Percentiles rank a stretch among this genome's conserved stretches.
These are phyloP conservation scores for Plecotus auritus DNA, from an alignment of 2,113 vertebrate species.

Conservation along the genomic window DNA sequence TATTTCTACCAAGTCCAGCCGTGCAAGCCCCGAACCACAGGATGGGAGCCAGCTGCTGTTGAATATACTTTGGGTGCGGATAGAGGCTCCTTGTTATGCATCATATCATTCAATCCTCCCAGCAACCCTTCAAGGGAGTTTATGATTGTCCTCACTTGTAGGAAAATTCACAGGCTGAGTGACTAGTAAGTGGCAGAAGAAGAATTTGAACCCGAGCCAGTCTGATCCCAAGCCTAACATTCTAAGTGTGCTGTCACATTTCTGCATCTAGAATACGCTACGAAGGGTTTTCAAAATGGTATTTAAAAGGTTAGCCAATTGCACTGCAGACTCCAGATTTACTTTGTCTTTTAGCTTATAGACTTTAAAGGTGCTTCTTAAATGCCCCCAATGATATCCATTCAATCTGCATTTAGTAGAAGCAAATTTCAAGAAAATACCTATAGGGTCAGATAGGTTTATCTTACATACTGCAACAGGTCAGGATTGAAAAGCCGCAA, in stretches of 20 bases:
- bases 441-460: background rate
- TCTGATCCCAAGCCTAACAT: background rate
- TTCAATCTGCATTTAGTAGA: background rate
- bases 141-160: background rate
- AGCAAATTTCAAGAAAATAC: background rate
- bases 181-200: background rate
- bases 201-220: background rate
- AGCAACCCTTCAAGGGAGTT: background rate
- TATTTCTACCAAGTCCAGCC: background rate
- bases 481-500: background rate
- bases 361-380: background rate
- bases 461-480: background rate
- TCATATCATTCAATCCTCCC: background rate
- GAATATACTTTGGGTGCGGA: background rate
- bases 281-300: background rate
- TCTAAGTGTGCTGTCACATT: background rate
- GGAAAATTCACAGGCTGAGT: background rate
- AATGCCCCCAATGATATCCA: background rate
- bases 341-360: background rate
- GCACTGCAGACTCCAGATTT: background rate
- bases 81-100: background rate
- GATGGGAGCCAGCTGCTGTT: background rate
- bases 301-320: background rate
- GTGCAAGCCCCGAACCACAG: background rate
- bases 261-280: background rate